Conservation (phyloP, 1,140 invertebrate species). For the Sitobion miscanthi region DNA sequence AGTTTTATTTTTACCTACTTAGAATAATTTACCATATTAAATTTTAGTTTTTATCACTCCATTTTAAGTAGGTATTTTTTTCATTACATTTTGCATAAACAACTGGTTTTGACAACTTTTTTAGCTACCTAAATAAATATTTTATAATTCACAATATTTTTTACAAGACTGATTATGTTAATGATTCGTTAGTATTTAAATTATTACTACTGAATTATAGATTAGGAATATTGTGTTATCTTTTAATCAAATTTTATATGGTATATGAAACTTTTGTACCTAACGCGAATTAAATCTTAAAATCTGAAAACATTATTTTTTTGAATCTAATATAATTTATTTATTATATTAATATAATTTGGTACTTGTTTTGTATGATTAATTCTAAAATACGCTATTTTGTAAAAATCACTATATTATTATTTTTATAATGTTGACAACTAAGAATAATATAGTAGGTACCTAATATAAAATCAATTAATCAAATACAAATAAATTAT, state of each 20-base stretch:
- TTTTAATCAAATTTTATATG: not conserved
- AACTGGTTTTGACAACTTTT: not conserved
- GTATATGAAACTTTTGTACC: not conserved
- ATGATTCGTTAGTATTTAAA: not conserved
- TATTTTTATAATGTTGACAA: too few species aligned
- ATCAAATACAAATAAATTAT: too few species aligned
- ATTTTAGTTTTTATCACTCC: not conserved
- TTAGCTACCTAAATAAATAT: not conserved
- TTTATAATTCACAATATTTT: not conserved
- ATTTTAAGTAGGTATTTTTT: not conserved
- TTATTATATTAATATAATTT: not conserved
- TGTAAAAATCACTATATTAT: too few species aligned
- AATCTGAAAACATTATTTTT: not conserved
- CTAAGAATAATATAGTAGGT: too few species aligned
- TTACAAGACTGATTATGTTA: not conserved
- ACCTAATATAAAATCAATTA: too few species aligned
- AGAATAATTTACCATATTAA: not conserved
- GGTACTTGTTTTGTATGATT: too few species aligned
- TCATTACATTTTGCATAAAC: not conserved
- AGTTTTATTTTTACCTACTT: not conserved
- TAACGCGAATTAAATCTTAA: not conserved
- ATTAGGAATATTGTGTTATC: not conserved
- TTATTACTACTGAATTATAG: too few species aligned
- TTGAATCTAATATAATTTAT: not conserved
- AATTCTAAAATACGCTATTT: too few species aligned